Base-by-base conservation (phyloP, 1,140 invertebrate genomes). In the Trachelipus rathkii region DNA sequence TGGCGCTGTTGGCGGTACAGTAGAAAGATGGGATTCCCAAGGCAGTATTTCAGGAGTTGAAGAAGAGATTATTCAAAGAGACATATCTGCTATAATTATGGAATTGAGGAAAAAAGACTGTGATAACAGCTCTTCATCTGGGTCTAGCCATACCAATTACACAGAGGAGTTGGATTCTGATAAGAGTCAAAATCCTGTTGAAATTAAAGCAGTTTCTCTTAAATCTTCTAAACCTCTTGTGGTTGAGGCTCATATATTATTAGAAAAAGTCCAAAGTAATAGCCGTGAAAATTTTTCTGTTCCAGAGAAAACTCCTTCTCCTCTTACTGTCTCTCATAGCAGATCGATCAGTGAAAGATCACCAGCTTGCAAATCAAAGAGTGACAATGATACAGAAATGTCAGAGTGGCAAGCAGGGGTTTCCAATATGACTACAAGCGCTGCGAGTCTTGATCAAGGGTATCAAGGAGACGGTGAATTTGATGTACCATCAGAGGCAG, bases 381-480 rank as follows among this genome's bases (percentile, higher is more conserved):
- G 23, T 50, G 68, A 66, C 50, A 60, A 45, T 72, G 71, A 60
- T n/a, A 23, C 70, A n/a, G 45, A 72, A 24, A 45, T n/a, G 24
- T 75, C 73, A 19, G 73, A 75, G n/a, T 68, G 69, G 24, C 45
- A 33, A 44, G 24, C 53, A 43, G 73, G 69, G 0, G 73, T 71
- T 45, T 75, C 77, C 19, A 75, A 76, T 50, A 78, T 81, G 79
- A 81, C 79, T 10, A 76, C 77, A 45, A 81, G 79, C 19, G 77
- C 79, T 10, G 79, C 75, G 15, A 81, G 79, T 67, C 72, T 81
- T 19, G 79, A 81, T 45, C 79, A 78, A 60, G 79, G 79, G 0
- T 81, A 81, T 70, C 79, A 81, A 71, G 79, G 79, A 0, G 79
- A 81, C 60, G 79, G 77, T 7, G 79, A 81, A 72, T 81, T 77